Evolutionary conservation across 2,888 invertebrate species (phyloP), one percentile per base, ranked within the genome.

Genomic region (Pandemis corylana): DNA sequence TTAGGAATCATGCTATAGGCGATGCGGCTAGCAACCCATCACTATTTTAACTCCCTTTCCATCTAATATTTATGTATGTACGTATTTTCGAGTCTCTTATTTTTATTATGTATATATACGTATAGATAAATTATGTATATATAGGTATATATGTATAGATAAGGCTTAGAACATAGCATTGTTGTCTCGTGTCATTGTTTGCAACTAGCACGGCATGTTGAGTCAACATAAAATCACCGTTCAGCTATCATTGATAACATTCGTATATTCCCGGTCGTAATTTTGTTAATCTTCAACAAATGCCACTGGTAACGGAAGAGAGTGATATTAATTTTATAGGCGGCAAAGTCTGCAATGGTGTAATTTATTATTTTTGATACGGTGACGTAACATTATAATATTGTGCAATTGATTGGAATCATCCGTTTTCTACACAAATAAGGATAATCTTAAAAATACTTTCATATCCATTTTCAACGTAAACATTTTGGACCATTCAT

Each of bases 161-260:
- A 36, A 36, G 3, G 28, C 28, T 36, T 36, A 36, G 28, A 36
- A 51, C 7, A 7, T 4, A 51, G n/a, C 51, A 51, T n/a, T 51
- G n/a, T 13, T 51, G 13, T n/a, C 51, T 51, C 13, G 13, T 20
- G 20, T 20, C 51, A 51, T 51, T 56, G 56, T 56, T 56, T 56
- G 15, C 56, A 7, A 36, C 20, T 20, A 4, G 2, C 20, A 20
- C 56, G 20, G 20, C n/a, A 7, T n/a, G n/a, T 7, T n/a, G 28
- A 36, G 10, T 15, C 56, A 56, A 20, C 56, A 56, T n/a, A 56
- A 56, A 56, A 56, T 56, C 20, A 20, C 56, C 56, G 56, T 56
- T 56, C 56, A 56, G 56, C 20, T 36, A 36, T 36, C 28, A 49
- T 13, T 5, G n/a, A 53, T 53, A 53, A n/a, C 53, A 53, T 15